phyloP scores from a whole-genome alignment of 1,140 invertebrate genomes.

The Ceratoteleas bidentatus region DNA sequence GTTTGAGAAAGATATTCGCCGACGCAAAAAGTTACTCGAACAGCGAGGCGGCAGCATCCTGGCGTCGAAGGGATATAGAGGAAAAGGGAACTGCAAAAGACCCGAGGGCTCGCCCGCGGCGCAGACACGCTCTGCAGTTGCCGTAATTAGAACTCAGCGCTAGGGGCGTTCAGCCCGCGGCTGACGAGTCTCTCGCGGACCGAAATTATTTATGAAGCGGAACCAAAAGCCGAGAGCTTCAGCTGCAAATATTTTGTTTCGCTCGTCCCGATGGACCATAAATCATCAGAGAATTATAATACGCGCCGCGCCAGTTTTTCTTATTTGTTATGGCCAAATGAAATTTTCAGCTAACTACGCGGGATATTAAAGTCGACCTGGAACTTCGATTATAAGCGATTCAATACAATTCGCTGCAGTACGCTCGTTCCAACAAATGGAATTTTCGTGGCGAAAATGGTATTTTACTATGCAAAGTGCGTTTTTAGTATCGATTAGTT shows the following conservation, averaged over 20 bases:
- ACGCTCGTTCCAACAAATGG: too few species aligned
- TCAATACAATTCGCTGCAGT: neutral
- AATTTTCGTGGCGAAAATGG: too few species aligned
- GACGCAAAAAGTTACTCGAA: constrained; percentile 51
- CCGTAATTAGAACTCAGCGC: constrained; percentile 79
- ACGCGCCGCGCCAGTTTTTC: constrained; percentile 42
- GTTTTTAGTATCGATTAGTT: too few species aligned
- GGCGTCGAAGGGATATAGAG: constrained; percentile 57
- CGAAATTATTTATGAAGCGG: constrained; percentile 81
- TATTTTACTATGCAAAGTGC: too few species aligned
- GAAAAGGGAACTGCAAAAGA: constrained; percentile 68
- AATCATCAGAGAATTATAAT: constrained; percentile 62
- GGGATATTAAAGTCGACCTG: constrained; percentile 17
- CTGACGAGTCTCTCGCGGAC: constrained; percentile 78
- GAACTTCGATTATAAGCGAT: neutral
- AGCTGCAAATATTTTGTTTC: constrained; percentile 80
- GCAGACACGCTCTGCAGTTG: constrained; percentile 77
- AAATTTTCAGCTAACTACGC: constrained; percentile 40
- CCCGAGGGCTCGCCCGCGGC: constrained; percentile 68
- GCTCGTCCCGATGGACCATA: constrained; percentile 58
- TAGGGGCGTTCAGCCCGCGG: constrained; percentile 68
- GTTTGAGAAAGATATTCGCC: constrained; percentile 50
- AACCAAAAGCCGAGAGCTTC: constrained; percentile 75
- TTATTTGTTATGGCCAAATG: constrained; percentile 54
- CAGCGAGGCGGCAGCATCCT: constrained; percentile 35